phyloP scores from a whole-genome alignment of 1,140 invertebrate species.

The Grapholita molesta region DNA sequence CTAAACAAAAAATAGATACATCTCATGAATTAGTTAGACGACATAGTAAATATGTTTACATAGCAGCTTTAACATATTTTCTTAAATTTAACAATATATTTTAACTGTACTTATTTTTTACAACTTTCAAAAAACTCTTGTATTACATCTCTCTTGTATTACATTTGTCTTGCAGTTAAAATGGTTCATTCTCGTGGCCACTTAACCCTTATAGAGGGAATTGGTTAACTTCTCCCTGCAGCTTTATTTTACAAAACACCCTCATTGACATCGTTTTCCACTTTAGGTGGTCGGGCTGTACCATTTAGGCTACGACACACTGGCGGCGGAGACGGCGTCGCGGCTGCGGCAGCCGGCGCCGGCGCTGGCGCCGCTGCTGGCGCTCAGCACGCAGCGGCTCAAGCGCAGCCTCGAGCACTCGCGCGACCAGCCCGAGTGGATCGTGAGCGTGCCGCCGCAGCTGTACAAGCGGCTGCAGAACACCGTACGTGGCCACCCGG shows the following conservation, averaged over 20 bases:
- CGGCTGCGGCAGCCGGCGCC: slow-evolving; percentile 40
- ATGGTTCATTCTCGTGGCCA: too few relatives aligned
- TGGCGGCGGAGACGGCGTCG: slow-evolving; percentile 45
- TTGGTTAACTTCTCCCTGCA: too few relatives aligned
- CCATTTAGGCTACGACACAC: slow-evolving; percentile 55
- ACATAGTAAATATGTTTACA: too few relatives aligned
- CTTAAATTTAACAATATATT: too few relatives aligned
- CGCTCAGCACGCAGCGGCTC: slow-evolving; percentile 58
- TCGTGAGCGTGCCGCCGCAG: slow-evolving; percentile 58
- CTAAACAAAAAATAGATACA: too few relatives aligned
- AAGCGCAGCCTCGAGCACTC: slow-evolving; percentile 59
- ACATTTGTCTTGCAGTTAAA: too few relatives aligned
- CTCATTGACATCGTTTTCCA: slow-evolving; percentile 9
- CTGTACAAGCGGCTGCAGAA: slow-evolving; percentile 60
- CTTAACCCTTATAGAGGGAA: too few relatives aligned
- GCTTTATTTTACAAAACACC: neutral
- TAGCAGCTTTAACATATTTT: too few relatives aligned
- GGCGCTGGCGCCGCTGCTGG: slow-evolving; percentile 46
- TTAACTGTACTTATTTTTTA: too few relatives aligned
- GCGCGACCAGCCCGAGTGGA: slow-evolving; percentile 59
- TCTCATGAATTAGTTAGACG: too few relatives aligned
- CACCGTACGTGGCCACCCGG: slow-evolving; percentile 37
- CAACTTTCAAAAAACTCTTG: too few relatives aligned
- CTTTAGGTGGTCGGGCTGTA: slow-evolving; percentile 57
- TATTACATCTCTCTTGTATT: too few relatives aligned